Conservation (phyloP, 2,113 vertebrate species). For the Anser cygnoides region DNA sequence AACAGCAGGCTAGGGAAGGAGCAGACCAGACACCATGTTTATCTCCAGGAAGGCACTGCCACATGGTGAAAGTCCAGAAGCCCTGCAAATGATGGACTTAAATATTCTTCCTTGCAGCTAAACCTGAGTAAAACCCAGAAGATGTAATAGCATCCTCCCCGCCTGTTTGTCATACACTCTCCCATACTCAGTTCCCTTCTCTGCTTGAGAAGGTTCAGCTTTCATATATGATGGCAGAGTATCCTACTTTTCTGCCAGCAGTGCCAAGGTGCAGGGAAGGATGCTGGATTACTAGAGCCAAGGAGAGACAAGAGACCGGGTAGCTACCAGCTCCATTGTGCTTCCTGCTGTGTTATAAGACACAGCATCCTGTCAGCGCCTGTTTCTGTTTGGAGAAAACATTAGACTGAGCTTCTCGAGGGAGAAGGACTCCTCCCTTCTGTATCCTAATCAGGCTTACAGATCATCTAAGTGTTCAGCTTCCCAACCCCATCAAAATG, state of each 20-base stretch:
- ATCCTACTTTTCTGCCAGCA: background rate
- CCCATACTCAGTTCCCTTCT: background rate
- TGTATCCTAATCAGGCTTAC: background rate
- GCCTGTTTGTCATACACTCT: background rate
- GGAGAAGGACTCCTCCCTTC: background rate
- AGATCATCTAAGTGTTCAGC: background rate
- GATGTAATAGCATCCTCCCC: background rate
- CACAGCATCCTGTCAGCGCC: background rate
- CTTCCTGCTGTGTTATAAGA: background rate
- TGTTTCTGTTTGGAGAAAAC: background rate
- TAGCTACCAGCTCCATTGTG: fast-evolving
- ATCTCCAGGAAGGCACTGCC: background rate
- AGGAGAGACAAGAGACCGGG: background rate
- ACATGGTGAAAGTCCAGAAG: background rate
- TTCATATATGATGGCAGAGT: background rate
- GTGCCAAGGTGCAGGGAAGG: background rate
- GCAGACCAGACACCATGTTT: fast-evolving
- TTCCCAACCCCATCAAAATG: background rate
- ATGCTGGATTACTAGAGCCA: background rate
- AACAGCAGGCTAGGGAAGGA: background rate
- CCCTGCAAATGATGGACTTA: background rate
- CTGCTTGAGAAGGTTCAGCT: background rate
- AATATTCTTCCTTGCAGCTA: background rate
- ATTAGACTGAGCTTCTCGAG: background rate
- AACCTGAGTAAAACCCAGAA: background rate